Conservation (phyloP, 2,797 vertebrate species). For the Babyrousa celebensis region DNA sequence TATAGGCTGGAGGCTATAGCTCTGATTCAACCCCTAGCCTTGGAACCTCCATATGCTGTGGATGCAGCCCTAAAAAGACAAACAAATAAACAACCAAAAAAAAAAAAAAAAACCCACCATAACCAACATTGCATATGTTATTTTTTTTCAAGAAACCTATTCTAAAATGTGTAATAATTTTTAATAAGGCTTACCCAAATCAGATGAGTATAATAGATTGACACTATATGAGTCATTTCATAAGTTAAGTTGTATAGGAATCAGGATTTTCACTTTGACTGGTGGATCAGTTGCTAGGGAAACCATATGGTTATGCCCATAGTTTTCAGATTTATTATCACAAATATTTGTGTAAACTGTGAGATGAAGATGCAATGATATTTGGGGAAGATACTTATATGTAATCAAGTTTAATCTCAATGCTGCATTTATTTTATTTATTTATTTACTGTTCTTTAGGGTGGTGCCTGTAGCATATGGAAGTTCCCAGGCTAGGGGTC, state of each 20-base stretch:
- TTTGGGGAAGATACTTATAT: background rate
- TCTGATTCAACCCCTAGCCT: too few relatives aligned
- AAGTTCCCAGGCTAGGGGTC: too few relatives aligned
- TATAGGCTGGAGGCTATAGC: too few relatives aligned
- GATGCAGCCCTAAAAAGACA: too few relatives aligned
- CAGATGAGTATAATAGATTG: background rate
- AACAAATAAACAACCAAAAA: too few relatives aligned
- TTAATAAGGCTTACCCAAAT: background rate
- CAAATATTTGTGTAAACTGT: background rate
- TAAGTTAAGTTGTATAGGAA: background rate
- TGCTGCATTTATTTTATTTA: too few relatives aligned
- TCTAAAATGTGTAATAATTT: background rate
- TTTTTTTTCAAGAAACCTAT: background rate
- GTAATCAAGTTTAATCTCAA: conserved; percentile 19
- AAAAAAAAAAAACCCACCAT: background rate
- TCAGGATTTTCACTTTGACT: background rate
- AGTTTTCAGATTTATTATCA: conserved; percentile 29
- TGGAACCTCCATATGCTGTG: too few relatives aligned
- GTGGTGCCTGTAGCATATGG: too few relatives aligned
- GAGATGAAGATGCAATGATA: background rate
- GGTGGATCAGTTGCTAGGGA: background rate
- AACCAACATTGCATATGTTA: background rate
- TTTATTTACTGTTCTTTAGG: too few relatives aligned
- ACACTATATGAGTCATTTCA: background rate
- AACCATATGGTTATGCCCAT: background rate